A percentile compares a stretch with the other conserved stretches of the same genome.
Conservation (phyloP, 2,888 invertebrate genomes). For the Spialia ferax region DNA sequence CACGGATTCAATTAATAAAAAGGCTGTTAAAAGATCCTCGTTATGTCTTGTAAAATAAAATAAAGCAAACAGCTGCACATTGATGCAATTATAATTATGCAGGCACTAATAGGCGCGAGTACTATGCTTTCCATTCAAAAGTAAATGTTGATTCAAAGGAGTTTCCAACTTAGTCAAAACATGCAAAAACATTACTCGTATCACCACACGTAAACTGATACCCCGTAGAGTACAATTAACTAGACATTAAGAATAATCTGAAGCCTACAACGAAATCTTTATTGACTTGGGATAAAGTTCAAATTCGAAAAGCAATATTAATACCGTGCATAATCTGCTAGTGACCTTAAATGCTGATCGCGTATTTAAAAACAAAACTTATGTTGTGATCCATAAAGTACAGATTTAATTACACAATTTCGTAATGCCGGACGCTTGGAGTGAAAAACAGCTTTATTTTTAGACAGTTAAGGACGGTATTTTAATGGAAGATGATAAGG, state of each 20-base stretch:
- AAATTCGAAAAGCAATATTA: constrained; percentile 46
- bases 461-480: constrained; percentile 48
- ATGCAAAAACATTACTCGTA: constrained; percentile 32
- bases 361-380: constrained; percentile 30
- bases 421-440: neutral
- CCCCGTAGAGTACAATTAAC: constrained; percentile 35
- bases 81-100: neutral
- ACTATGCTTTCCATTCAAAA: neutral
- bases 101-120: neutral
- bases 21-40: too few species aligned
- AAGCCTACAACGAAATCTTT: constrained; percentile 24
- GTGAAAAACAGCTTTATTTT: constrained; percentile 27
- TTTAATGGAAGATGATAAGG: constrained; percentile 49
- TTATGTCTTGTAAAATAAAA: too few species aligned
- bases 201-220: constrained; percentile 35
- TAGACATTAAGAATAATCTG: constrained; percentile 25
- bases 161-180: constrained; percentile 30
- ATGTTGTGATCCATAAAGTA: constrained; percentile 15
- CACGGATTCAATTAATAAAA: too few species aligned
- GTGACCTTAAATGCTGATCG: constrained; percentile 15
- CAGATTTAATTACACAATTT: constrained; percentile 14
- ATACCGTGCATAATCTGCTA: constrained; percentile 24
- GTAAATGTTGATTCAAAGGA: constrained; percentile 12
- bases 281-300: constrained; percentile 48
- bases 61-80: neutral